Base-by-base conservation (phyloP, 2,888 invertebrate species). In the Drosophila melanosoma region DNA sequence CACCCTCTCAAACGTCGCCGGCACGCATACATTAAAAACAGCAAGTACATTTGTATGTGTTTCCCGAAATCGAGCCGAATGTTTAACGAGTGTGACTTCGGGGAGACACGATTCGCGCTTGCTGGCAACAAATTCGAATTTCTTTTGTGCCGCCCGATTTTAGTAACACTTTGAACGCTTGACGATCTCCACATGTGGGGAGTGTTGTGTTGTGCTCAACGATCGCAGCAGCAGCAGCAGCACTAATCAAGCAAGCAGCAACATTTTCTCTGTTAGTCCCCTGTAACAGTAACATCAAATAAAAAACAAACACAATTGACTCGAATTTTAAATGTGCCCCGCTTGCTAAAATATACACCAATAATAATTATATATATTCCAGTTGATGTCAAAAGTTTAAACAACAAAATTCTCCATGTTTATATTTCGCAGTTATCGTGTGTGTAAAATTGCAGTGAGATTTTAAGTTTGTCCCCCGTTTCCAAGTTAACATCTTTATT, bases 121-220 rank as follows among this genome's bases (percentile, higher is more conserved):
- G 48, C 61, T 12, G 73, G 73, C 82, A 52, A 81, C 90, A 90
- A 91, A 92, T 90, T 91, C 87, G 82, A 89, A 91, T 91, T 89
- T 91, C 91, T 91, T 90, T 89, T 75, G 82, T 74, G 87, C 83
- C 86, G 82, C 85, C 86, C 92, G 91, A 84, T 89, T 93, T 93
- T 93, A 93, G 93, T 93, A 93, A 91, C 91, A 91, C 88, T 93
- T 92, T 91, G 93, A 93, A 92, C 93, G 93, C 92, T 93, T 92
- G 92, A 91, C 92, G 93, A 92, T 92, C 93, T 92, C 92, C 93
- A 86, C 90, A 93, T 93, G 92, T 91, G 90, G 92, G 92, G 91
- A 92, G 91, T 91, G 85, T 87, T 91, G 85, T 87, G 90, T 87
- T 89, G 90, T 89, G 85, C 83, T 83, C 87, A 89, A 91, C 92